phyloP scores from a whole-genome alignment of 2,888 invertebrate genomes.

The Diplolepis rosae region DNA sequence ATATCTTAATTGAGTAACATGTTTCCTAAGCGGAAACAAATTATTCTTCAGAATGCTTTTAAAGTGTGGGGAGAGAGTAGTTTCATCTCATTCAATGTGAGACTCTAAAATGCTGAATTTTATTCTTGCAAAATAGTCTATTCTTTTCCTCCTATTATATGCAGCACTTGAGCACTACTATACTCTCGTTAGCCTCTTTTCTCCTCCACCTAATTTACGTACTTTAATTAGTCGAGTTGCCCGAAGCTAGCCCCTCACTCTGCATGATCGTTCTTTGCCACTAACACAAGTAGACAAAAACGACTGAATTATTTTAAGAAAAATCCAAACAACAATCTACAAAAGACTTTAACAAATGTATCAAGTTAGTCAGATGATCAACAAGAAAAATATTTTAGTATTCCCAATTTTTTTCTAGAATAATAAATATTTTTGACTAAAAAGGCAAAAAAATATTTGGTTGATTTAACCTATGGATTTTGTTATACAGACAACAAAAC shows the following conservation, averaged over 20 bases:
- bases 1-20: too few species aligned
- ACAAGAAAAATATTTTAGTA: too few species aligned
- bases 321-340: neutral
- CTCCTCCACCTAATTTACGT: slow-evolving; percentile 57
- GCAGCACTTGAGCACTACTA: slow-evolving; percentile 1
- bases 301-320: slow-evolving; percentile 26
- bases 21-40: slow-evolving; percentile 23
- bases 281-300: slow-evolving; percentile 34
- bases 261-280: slow-evolving; percentile 24
- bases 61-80: neutral
- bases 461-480: too few species aligned
- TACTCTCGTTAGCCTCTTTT: slow-evolving; percentile 52
- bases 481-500: too few species aligned
- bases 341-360: slow-evolving; percentile 7
- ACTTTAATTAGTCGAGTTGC: slow-evolving; percentile 60
- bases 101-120: neutral
- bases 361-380: too few species aligned
- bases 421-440: too few species aligned
- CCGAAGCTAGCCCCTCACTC: slow-evolving; percentile 44
- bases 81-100: neutral
- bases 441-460: too few species aligned
- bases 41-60: neutral
- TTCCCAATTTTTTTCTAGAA: too few species aligned
- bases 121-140: neutral
- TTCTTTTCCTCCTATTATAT: neutral